phyloP scores from a whole-genome alignment of 1,140 invertebrate genomes.

The Ostrea edulis region DNA sequence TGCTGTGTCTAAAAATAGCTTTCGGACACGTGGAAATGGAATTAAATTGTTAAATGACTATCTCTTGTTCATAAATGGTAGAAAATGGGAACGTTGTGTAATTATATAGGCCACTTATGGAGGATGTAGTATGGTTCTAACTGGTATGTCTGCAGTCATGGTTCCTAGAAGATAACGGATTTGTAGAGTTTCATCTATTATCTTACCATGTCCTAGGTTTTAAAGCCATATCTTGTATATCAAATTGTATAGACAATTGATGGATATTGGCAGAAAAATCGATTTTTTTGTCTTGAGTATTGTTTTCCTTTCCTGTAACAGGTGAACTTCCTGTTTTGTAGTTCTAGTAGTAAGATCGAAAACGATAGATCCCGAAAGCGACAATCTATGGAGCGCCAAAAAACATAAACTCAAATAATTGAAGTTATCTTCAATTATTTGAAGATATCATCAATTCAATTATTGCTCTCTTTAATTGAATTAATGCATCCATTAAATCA shows the following conservation, averaged over 20 bases:
- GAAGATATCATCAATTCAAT: too few relatives aligned
- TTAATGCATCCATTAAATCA: too few relatives aligned
- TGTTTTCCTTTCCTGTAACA: slow-evolving; percentile 15
- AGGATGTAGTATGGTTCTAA: too few relatives aligned
- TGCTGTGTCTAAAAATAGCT: neutral
- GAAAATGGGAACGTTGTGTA: neutral
- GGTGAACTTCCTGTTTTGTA: neutral
- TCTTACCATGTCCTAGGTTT: slow-evolving; percentile 31
- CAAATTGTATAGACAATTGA: neutral
- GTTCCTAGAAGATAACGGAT: too few relatives aligned
- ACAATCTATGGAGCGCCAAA: too few relatives aligned
- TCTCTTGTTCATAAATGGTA: neutral
- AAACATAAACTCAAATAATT: too few relatives aligned
- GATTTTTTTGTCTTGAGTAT: neutral
- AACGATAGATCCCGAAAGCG: neutral
- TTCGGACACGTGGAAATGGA: neutral
- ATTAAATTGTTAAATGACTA: neutral
- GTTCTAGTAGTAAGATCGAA: neutral
- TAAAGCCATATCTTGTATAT: slow-evolving; percentile 25
- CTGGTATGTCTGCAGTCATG: too few relatives aligned
- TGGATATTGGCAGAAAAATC: neutral
- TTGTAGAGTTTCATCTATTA: neutral
- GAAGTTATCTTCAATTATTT: too few relatives aligned
- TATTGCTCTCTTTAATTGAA: too few relatives aligned
- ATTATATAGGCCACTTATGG: neutral